Conservation (phyloP, 1,140 invertebrate genomes). For the Platyura marginata region DNA sequence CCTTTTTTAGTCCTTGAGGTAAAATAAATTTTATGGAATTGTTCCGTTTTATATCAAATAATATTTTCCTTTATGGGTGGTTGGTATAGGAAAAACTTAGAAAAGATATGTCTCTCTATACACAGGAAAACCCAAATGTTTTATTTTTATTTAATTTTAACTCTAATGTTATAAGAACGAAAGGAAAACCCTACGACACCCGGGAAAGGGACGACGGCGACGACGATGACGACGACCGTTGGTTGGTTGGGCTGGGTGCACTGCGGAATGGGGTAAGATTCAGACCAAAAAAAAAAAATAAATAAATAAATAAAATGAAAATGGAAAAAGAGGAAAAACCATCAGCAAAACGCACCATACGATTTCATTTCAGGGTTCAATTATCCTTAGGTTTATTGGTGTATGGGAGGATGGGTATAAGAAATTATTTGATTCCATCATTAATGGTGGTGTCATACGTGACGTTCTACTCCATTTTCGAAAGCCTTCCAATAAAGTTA, state of each 20-base stretch:
- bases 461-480: too few relatives aligned
- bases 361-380: too few relatives aligned
- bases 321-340: too few relatives aligned
- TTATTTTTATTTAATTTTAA: neutral
- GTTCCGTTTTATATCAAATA: neutral
- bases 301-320: neutral
- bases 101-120: neutral
- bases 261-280: too few relatives aligned
- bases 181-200: neutral
- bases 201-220: neutral
- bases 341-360: too few relatives aligned
- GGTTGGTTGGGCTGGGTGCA: too few relatives aligned
- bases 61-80: neutral
- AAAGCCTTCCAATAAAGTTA: too few relatives aligned
- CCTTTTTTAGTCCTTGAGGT: neutral
- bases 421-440: too few relatives aligned
- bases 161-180: neutral
- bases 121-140: neutral
- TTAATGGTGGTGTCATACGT: too few relatives aligned
- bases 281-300: neutral
- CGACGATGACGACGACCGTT: neutral
- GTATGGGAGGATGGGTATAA: too few relatives aligned
- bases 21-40: neutral
- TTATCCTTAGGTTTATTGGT: too few relatives aligned
- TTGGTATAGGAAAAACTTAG: neutral